phyloP scores from a whole-genome alignment of 2,797 vertebrate species.

The Moxostoma hubbsi region DNA sequence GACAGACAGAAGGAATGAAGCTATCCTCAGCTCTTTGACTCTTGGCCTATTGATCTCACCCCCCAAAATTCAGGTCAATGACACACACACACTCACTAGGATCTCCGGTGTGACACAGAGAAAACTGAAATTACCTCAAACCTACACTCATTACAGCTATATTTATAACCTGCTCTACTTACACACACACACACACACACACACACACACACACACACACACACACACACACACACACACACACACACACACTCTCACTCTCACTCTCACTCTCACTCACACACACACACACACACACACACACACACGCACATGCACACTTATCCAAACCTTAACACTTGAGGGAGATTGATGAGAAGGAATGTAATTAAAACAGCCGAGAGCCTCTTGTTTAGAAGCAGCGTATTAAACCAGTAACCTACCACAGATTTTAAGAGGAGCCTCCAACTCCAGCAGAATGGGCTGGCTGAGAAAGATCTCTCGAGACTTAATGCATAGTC shows the following conservation, averaged over 20 bases:
- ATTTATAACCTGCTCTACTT: constrained; percentile 58
- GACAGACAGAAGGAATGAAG: too few relatives aligned
- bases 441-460: constrained; percentile 96
- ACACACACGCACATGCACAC: background rate
- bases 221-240: too few relatives aligned
- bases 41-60: too few relatives aligned
- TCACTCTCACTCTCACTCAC: too few relatives aligned
- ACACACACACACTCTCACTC: too few relatives aligned
- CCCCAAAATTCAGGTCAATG: too few relatives aligned
- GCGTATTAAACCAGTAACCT: constrained; percentile 58
- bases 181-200: too few relatives aligned
- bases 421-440: constrained; percentile 97
- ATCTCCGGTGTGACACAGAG: constrained; percentile 12
- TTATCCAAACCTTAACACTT: constrained; percentile 22
- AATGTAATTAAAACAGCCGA: constrained; percentile 18
- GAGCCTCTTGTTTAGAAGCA: background rate
- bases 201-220: background rate
- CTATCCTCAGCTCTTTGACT: too few relatives aligned
- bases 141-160: constrained; percentile 50
- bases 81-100: too few relatives aligned
- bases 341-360: constrained; percentile 3
- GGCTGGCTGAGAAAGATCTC: constrained; percentile 99
- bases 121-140: constrained; percentile 38
- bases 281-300: background rate
- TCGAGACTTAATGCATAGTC: constrained; percentile 96